Conservation (phyloP, 2,888 invertebrate genomes). For the Cynaeus angustus region DNA sequence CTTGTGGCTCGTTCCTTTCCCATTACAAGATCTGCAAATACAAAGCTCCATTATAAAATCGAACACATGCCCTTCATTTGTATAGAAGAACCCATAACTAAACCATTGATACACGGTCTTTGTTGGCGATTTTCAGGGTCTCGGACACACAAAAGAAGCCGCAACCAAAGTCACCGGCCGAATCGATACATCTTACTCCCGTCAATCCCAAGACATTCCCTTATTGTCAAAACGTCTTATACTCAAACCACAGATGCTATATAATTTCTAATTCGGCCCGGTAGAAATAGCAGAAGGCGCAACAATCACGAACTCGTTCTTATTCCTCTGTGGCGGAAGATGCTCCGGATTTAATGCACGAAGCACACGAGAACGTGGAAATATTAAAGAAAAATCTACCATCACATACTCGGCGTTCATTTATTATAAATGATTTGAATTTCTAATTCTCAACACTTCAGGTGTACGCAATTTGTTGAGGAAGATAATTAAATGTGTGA, state of each 20-base stretch:
- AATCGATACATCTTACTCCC: conserved; percentile 49
- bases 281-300: conserved; percentile 27
- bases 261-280: conserved; percentile 33
- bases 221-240: conserved; percentile 27
- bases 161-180: conserved; percentile 46
- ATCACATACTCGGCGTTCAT: conserved; percentile 2
- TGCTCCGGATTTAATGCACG: conserved; percentile 29
- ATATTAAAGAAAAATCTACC: conserved; percentile 4
- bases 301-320: conserved; percentile 21
- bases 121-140: conserved; percentile 55
- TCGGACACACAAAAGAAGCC: conserved; percentile 48
- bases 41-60: conserved; percentile 42
- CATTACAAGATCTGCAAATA: conserved; percentile 35
- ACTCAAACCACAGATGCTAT: conserved; percentile 25
- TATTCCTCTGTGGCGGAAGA: conserved; percentile 30
- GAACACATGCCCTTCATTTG: conserved; percentile 57
- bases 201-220: conserved; percentile 34
- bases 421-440: conserved; percentile 35
- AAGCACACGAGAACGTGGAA: conserved; percentile 32
- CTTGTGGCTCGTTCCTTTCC: conserved; percentile 35
- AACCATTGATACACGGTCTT: conserved; percentile 53
- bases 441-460: conserved; percentile 48
- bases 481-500: conserved; percentile 30
- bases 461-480: conserved; percentile 29
- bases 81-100: conserved; percentile 48